Evolutionary conservation across 2,888 invertebrate genomes (phyloP), one percentile per base, ranked within the genome.

Genomic region (Epirrita christyi): DNA sequence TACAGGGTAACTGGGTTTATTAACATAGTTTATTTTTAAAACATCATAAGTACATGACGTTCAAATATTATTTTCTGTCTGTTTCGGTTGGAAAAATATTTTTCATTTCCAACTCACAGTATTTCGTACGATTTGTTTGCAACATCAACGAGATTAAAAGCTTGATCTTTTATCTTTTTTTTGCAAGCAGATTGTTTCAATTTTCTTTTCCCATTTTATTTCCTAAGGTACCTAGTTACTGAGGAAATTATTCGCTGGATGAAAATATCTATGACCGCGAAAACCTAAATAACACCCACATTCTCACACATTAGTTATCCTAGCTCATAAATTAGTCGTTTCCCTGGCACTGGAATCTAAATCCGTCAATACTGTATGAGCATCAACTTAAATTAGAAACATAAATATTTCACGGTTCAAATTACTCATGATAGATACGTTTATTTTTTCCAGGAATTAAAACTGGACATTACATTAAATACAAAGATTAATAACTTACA

Each of bases 1-100:
- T 72, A 75, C 70, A 73, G 73, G 2, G 76, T 77, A 85, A 83
- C 75, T 85, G 78, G 86, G 87, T 88, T 88, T 86, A 86, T 78
- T 72, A 75, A 72, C 58, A 63, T 64, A 49, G 68, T 59, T 55
- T 81, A 77, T 86, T 84, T 81, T 76, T 77, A 79, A 78, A 76
- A 70, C 63, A 68, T 66, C 70, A 54, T 68, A 60, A 54, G 62
- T 60, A 61, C 38, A 52, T 50, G 38, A 34, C 15, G 34, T n/a
- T n/a, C n/a, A 54, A 32, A 32, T 53, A 6, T 43, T 49, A 50
- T 49, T 38, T 55, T 55, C 44, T 49, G 14, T 36, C 21, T 34
- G 38, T 45, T 29, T 43, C 47, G 38, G 32, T 37, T 38, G 40
- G 14, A 13, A 40, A 43, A 44, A 41, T 38, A 13, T 48, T 42